Evolutionary conservation across 2,888 invertebrate species (phyloP).

Genomic region (Chymomyza fuscimana): DNA sequence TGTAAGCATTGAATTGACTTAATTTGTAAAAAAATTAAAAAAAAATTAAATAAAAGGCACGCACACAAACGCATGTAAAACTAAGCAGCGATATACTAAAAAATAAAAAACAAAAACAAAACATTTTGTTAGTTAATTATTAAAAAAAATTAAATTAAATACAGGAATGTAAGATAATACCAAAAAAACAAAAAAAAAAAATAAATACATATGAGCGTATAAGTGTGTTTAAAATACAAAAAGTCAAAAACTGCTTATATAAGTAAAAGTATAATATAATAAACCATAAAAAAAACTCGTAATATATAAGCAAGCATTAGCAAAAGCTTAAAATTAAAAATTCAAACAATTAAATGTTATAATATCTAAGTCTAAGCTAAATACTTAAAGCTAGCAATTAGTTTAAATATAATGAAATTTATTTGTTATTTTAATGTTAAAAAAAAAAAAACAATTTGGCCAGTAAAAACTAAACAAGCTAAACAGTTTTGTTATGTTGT

Average conservation of each 20-base stretch:
- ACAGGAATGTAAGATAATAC: constrained; percentile 62
- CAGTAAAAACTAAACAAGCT: not conserved
- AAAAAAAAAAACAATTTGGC: not conserved
- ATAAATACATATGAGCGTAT: not conserved
- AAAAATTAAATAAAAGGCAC: constrained; percentile 50
- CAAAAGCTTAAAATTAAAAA: not conserved
- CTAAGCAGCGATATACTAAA: not conserved
- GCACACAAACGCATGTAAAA: constrained; percentile 26
- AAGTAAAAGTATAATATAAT: not conserved
- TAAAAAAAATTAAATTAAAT: constrained; percentile 30
- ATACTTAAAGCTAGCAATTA: not conserved
- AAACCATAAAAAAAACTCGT: not conserved
- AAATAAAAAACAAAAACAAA: constrained; percentile 5
- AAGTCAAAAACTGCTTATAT: not conserved
- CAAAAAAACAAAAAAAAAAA: constrained; percentile 21
- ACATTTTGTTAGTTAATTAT: constrained; percentile 9
- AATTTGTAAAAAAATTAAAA: constrained; percentile 30
- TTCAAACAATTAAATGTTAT: not conserved
- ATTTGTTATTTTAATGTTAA: not conserved
- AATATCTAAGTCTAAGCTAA: not conserved
- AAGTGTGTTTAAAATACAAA: not conserved
- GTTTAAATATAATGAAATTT: not conserved
- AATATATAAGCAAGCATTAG: not conserved
- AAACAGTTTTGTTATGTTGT: not conserved
- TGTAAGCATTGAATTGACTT: not conserved